phyloP scores from a whole-genome alignment of 1,140 invertebrate genomes.

The Caenorhabditis brenneri region DNA sequence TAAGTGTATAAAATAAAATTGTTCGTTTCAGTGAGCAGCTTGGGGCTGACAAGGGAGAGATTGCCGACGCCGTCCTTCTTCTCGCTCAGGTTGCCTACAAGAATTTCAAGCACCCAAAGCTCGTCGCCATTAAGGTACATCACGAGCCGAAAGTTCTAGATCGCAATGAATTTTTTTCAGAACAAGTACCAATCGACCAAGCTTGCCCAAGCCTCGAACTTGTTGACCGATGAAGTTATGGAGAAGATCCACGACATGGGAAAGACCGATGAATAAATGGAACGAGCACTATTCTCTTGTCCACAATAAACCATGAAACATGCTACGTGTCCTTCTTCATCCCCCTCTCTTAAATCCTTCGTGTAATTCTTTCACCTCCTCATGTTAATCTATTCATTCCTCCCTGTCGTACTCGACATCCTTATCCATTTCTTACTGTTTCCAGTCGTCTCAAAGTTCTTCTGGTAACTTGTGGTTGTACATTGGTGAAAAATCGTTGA shows the following conservation, averaged over 20 bases:
- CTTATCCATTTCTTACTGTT: neutral
- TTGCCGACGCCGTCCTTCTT: neutral
- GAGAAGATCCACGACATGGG: neutral
- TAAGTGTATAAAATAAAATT: no score
- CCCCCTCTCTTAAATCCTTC: no score
- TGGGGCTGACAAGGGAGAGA: neutral
- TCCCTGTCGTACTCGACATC: neutral
- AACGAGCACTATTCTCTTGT: neutral
- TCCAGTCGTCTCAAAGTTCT: neutral
- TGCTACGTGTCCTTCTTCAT: neutral
- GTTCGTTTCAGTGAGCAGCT: neutral
- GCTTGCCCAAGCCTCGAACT: neutral
- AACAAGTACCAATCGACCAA: slow-evolving; percentile 24
- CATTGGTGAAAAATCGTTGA: slow-evolving; percentile 14
- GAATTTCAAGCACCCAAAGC: slow-evolving; percentile 30
- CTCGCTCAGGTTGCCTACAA: slow-evolving; percentile 12
- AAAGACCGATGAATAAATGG: neutral
- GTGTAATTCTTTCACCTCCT: neutral
- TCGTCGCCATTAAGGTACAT: slow-evolving; percentile 7
- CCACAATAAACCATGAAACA: neutral
- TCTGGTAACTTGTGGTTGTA: neutral
- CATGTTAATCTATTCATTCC: neutral
- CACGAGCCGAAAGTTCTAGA: no score
- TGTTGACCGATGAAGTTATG: neutral
- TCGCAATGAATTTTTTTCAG: neutral